These are phyloP conservation scores for Drosophila nigricruria DNA, from an alignment of 2,888 invertebrate species.

Conservation along the genomic window DNA sequence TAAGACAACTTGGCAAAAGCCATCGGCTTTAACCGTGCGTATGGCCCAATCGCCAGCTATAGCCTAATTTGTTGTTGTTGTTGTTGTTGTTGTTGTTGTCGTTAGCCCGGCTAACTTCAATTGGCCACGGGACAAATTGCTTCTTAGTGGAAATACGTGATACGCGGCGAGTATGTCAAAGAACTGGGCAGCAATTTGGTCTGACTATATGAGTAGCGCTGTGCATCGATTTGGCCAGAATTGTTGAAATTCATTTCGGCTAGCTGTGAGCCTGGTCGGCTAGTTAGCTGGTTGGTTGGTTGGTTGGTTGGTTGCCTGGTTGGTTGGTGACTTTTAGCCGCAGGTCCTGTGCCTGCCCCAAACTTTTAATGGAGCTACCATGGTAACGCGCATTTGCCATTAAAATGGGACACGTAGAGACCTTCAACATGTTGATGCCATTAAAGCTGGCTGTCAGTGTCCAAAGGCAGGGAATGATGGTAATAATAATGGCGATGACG, in stretches of 20 bases:
- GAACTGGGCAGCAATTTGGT: conserved; percentile 5
- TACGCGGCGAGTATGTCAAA: conserved; percentile 8
- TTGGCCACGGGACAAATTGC: conserved; percentile 46
- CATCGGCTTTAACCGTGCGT: conserved; percentile 4
- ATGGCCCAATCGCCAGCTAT: conserved; percentile 11
- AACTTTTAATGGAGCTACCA: conserved; percentile 64
- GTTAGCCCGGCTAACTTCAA: conserved; percentile 13
- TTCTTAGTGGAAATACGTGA: conserved; percentile 22
- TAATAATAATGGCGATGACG: conserved; percentile 5
- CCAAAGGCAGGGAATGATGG: background rate
- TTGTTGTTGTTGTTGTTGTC: background rate
- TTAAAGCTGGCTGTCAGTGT: conserved; percentile 25
- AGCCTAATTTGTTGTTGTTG: background rate
- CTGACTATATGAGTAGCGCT: background rate
- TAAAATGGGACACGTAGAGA: conserved; percentile 56
- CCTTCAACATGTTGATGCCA: conserved; percentile 40
- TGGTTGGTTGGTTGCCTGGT: background rate
- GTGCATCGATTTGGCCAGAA: conserved; percentile 48
- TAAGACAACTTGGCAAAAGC: conserved; percentile 47
- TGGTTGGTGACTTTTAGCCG: conserved; percentile 20
- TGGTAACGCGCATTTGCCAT: conserved; percentile 33
- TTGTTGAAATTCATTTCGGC: conserved; percentile 50
- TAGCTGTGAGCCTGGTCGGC: background rate
- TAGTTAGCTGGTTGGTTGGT: background rate
- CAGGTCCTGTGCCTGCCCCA: conserved; percentile 22